Base-by-base conservation (phyloP, 2,113 vertebrate species). In the Aegithalos caudatus region DNA sequence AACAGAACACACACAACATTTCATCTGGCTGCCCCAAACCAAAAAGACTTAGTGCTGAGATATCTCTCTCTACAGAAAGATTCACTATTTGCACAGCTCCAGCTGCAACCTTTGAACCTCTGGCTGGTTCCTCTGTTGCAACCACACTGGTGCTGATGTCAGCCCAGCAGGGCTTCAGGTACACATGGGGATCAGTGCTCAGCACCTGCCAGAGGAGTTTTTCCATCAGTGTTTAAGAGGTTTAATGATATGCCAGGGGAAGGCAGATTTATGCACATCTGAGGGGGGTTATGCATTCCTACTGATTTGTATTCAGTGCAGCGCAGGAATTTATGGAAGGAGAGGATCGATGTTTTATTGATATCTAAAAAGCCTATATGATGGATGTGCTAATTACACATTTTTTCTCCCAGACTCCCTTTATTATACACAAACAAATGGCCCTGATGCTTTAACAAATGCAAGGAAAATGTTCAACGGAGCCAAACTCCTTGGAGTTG, bases 211-310 rank as follows among this genome's bases (percentile, higher is more conserved):
- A 50, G n/a, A 72, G 62, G 86, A 74, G 40, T 54, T 94, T 90
- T 81, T 64, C 86, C 62, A 25, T 33, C 60, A 42, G 22, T 19
- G 7, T 80, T 95, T 38, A 38, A 60, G 69, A 64, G 51, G 62
- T 90, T 86, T 95, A 85, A 89, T 69, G 47, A 65, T 31, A 91
- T 62, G 60, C 76, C 2, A 27, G 58, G 48, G 86, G 23, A 88
- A 74, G 19, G 33, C 73, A 84, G 81, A 94, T 96, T 95, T 93
- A 97, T 96, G 88, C 64, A 37, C n/a, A 38, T 93, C 70, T 28
- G 57, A 65, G 48, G 11, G 6, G 54, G 60, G 66, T 74, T 81
- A 24, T 77, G 31, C 31, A 42, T 86, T 70, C 38, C 44, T 31
- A 4, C 83, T 92, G 74, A 85, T 97, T 81, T 92, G 86, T 81